Evolutionary conservation across 2,797 vertebrate genomes (phyloP).

Genomic region (Sphenodon punctatus): DNA sequence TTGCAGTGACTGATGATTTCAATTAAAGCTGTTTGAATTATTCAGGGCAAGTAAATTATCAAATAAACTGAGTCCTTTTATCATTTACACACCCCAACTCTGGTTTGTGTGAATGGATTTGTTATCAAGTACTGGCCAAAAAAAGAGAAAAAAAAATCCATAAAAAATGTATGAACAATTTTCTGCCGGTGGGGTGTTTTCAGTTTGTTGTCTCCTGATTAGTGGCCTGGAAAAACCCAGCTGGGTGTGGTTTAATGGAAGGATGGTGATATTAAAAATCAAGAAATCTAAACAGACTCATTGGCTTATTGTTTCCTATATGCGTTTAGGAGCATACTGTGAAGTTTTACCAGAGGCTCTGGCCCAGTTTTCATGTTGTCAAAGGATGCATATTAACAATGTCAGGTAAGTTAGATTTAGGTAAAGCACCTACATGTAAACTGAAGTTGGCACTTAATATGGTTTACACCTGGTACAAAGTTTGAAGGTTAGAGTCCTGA

Average conservation of each 20-base stretch:
- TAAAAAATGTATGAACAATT: background rate
- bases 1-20: conserved; percentile 11
- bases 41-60: conserved; percentile 14
- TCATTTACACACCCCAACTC: background rate
- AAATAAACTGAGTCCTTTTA: background rate
- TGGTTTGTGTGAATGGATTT: background rate
- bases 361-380: background rate
- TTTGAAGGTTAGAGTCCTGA: conserved; percentile 16
- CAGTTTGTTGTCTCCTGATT: background rate
- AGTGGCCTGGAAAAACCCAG: accelerated
- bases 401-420: conserved; percentile 1
- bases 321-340: background rate
- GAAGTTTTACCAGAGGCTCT: no score
- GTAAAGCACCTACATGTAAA: conserved; percentile 3
- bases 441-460: conserved; percentile 28
- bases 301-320: background rate
- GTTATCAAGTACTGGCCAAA: background rate
- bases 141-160: no score
- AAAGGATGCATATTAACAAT: background rate
- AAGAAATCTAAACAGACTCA: background rate
- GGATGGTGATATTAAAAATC: background rate
- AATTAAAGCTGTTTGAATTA: conserved; percentile 31
- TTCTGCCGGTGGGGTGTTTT: background rate
- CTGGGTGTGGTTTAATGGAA: background rate
- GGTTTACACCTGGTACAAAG: conserved; percentile 20